Evolutionary conservation across 2,113 vertebrate species (phyloP), one percentile per base, ranked within the genome.

Genomic region (Zeus faber): DNA sequence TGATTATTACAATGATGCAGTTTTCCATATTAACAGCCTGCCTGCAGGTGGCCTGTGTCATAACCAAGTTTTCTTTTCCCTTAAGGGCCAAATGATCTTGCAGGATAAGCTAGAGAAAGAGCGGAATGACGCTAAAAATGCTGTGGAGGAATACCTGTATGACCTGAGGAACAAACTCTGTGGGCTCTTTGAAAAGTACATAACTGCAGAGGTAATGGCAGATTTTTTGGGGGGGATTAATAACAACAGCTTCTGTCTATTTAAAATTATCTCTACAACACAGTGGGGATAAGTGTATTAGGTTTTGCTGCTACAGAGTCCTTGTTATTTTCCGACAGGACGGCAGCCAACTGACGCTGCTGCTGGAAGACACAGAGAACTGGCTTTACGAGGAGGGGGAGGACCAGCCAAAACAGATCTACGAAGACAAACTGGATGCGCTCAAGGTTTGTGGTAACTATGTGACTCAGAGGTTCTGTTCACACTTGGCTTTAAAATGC

Each of bases 331-430:
- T 6, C 33, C 25, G 25, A 70, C 62, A 91, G 89, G 88, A 97
- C 59, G 87, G 91, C 48, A 92, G 77, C 64, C 91, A 88, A 46
- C 82, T 97, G 53, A 87, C 89, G 2, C 73, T 89, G 74, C 84
- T 97, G 85, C 80, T 97, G 62, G 95, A 96, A 76, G 92, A 94
- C 77, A 95, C 93, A 8, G 95, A 96, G 86, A 96, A 90, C 69
- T 97, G 96, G 95, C 90, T 97, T 65, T 97, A 97, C 73, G 95
- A 97, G 82, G 95, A 98, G 25, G 96, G 95, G 57, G 94, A 96
- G 69, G 94, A 97, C 78, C 95, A 98, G 39, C 90, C 92, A 50
- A 98, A 95, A 80, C 91, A 95, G 64, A 80, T 95, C n/a, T 98
- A 98, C 59, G 86, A 94, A 82, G 92, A 97, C 75, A 98, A 96